Percentiles rank a stretch among this genome's conserved stretches.
phyloP scores from a whole-genome alignment of 35 echinoderm and acorn worm genomes.

The Heliocidaris tuberculata region DNA sequence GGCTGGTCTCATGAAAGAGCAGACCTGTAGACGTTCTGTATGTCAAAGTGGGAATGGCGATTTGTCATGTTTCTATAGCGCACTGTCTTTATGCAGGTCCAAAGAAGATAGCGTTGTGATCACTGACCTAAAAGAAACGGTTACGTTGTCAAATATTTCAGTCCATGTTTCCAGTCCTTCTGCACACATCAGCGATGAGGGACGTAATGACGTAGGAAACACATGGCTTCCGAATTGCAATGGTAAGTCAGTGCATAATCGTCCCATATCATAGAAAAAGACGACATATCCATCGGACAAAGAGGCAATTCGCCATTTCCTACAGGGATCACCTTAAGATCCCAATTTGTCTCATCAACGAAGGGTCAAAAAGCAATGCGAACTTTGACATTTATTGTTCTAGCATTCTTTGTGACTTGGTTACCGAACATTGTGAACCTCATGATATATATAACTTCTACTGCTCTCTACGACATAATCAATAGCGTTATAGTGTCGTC shows the following conservation, averaged over 20 bases:
- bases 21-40: neutral
- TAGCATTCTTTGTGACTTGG: constrained; percentile 8
- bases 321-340: neutral
- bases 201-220: neutral
- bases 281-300: too few species aligned
- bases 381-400: neutral
- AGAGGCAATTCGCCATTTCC: neutral
- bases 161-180: neutral
- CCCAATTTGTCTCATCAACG: neutral
- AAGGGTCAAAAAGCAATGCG: neutral
- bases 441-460: neutral
- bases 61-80: too few species aligned
- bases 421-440: neutral
- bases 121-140: neutral
- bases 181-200: neutral
- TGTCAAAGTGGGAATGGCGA: neutral
- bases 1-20: neutral
- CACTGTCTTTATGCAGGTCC: neutral
- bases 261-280: neutral
- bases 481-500: neutral
- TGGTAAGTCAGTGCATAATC: neutral
- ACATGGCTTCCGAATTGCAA: neutral
- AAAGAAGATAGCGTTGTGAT: neutral
- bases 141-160: too few species aligned
- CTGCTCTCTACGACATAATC: neutral